These are phyloP conservation scores for Anagyrus pseudococci DNA, from an alignment of 2,888 invertebrate species.

Conservation along the genomic window DNA sequence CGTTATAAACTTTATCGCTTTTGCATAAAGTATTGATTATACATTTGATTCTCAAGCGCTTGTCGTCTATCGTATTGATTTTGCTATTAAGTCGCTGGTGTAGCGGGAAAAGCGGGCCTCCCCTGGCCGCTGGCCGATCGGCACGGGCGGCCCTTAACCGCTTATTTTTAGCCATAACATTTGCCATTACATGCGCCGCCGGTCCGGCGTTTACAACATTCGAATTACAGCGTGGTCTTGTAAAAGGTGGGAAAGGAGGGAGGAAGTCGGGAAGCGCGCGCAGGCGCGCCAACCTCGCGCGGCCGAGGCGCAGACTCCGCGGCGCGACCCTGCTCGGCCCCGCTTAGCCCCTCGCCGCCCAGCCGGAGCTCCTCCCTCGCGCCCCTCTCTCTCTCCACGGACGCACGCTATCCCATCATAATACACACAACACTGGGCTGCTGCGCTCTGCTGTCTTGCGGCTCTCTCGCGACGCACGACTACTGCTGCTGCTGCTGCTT, in stretches of 20 bases:
- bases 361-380: background rate
- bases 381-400: background rate
- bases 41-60: constrained; percentile 40
- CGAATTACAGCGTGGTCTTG: constrained; percentile 29
- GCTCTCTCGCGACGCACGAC: too few relatives aligned
- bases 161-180: constrained; percentile 10
- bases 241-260: background rate
- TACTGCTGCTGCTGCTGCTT: too few relatives aligned
- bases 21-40: constrained; percentile 42
- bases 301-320: background rate
- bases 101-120: background rate
- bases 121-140: background rate
- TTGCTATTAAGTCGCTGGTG: constrained; percentile 27
- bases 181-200: constrained; percentile 20
- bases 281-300: constrained; percentile 5
- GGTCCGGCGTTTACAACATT: constrained; percentile 24
- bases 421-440: too few relatives aligned
- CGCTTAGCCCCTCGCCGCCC: background rate
- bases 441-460: too few relatives aligned
- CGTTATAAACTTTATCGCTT: constrained; percentile 39
- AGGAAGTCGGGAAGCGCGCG: background rate
- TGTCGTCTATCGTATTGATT: constrained; percentile 37
- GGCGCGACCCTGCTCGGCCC: background rate
- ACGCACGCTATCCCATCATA: background rate
- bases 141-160: background rate